These are phyloP conservation scores for Chromoteleia sp. DNA, from an alignment of 2,888 invertebrate genomes.

Conservation along the genomic window DNA sequence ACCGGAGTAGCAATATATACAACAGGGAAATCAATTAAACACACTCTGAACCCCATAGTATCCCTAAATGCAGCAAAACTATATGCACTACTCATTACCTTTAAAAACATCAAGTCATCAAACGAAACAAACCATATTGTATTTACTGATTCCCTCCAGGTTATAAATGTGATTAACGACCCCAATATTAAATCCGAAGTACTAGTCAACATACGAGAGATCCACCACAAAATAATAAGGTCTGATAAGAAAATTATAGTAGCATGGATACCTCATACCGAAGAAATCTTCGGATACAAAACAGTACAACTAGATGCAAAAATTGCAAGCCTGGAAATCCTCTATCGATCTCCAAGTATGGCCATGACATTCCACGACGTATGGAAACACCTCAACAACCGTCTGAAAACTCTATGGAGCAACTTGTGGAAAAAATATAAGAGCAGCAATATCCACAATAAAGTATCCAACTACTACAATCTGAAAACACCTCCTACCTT, in stretches of 20 bases:
- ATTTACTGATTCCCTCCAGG: background rate
- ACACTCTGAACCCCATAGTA: background rate
- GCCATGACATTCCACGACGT: no score
- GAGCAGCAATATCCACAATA: slow-evolving; percentile 1
- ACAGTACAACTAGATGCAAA: no score
- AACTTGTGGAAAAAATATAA: no score
- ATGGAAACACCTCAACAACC: no score
- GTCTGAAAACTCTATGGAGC: no score
- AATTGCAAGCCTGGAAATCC: no score
- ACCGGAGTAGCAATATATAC: background rate
- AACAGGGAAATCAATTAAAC: background rate
- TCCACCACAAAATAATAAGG: no score
- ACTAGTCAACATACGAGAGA: background rate
- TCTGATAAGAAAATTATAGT: no score
- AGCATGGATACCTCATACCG: no score
- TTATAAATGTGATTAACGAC: background rate
- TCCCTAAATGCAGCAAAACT: background rate
- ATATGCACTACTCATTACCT: background rate
- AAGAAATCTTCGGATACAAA: no score
- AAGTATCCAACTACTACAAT: background rate
- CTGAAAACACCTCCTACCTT: background rate
- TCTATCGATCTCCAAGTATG: no score
- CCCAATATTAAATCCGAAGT: no score
- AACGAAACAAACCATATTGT: slow-evolving; percentile 1
- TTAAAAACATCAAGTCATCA: slow-evolving; percentile 1